Conservation (phyloP, 2,113 vertebrate genomes). For the Hippocampus abdominalis region DNA sequence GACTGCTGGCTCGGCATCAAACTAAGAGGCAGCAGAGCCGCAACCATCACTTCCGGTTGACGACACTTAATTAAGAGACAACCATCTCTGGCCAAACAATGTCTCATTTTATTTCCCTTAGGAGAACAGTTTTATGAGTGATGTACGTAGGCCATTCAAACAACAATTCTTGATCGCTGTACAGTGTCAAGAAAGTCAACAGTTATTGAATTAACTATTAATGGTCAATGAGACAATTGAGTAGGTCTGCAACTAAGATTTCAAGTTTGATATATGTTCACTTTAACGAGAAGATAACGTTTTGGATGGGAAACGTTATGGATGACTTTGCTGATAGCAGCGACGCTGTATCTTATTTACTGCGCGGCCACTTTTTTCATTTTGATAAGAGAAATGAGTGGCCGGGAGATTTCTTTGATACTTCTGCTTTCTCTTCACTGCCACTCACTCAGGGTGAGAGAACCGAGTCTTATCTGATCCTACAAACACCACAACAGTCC, state of each 20-base stretch:
- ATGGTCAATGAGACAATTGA: not conserved
- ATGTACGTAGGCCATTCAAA: not conserved
- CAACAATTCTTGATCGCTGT: not conserved
- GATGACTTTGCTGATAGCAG: constrained; percentile 8
- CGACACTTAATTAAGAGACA: constrained; percentile 31
- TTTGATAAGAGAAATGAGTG: constrained; percentile 34
- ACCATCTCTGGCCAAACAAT: constrained; percentile 25
- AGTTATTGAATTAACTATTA: not conserved
- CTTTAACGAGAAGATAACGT: not conserved
- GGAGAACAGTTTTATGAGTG: not conserved
- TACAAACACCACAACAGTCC: constrained; percentile 27
- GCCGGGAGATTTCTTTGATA: constrained; percentile 28
- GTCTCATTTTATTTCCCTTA: not conserved
- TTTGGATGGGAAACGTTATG: constrained; percentile 10
- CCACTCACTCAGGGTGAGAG: constrained; percentile 42
- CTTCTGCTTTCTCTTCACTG: constrained; percentile 38
- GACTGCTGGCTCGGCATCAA: constrained; percentile 39
- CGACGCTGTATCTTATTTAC: constrained; percentile 7
- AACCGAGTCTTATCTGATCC: constrained; percentile 39
- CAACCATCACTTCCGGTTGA: constrained; percentile 25
- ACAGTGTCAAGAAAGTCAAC: not conserved
- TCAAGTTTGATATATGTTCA: not conserved
- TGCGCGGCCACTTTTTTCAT: constrained; percentile 6
- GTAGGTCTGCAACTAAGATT: not conserved
- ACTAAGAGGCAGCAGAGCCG: constrained; percentile 12